These are phyloP conservation scores for Anser cygnoides DNA, from an alignment of 2,113 vertebrate species.

Conservation along the genomic window DNA sequence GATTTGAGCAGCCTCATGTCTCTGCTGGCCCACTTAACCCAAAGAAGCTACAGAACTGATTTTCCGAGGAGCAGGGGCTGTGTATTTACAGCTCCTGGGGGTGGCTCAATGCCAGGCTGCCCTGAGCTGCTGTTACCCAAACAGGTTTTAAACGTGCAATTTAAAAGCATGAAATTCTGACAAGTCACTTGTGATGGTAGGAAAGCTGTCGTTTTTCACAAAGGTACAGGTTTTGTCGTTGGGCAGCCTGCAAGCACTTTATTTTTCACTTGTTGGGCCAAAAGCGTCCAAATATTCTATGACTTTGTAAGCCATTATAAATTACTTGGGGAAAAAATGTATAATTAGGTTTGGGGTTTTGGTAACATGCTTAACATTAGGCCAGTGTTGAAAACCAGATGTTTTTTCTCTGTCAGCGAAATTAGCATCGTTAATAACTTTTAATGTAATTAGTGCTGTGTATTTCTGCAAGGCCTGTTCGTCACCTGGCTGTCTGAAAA, in stretches of 20 bases:
- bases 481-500: background rate
- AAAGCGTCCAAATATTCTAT: background rate
- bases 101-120: background rate
- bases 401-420: background rate
- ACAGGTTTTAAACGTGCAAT: background rate
- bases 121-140: background rate
- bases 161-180: no score
- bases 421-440: background rate
- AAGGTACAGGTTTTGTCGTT: background rate
- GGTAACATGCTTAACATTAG: background rate
- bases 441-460: background rate
- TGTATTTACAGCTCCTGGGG: background rate
- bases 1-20: background rate
- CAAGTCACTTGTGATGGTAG: background rate
- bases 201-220: accelerated
- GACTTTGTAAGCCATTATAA: background rate
- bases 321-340: background rate
- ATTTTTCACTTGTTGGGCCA: background rate
- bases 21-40: background rate
- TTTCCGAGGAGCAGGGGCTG: background rate
- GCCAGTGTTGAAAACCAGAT: background rate
- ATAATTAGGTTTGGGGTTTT: background rate
- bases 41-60: accelerated
- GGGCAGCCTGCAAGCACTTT: background rate
- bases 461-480: background rate